Conservation (phyloP, 2,113 vertebrate genomes). For the Hypocryptadius cinnamomeus region DNA sequence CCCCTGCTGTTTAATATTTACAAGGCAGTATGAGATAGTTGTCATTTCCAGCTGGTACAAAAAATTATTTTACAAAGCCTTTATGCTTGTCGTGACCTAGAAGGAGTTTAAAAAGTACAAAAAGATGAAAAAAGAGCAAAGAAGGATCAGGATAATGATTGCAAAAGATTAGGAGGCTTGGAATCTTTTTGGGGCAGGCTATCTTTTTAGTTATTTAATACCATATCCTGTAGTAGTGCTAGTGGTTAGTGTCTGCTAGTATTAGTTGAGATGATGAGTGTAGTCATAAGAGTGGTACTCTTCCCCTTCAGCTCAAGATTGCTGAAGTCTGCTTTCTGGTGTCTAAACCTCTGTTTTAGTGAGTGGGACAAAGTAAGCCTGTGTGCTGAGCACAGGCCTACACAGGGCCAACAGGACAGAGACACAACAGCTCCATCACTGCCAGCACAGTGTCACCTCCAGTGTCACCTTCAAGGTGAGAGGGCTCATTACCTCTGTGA, state of each 20-base stretch:
- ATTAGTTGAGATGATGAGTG: neutral
- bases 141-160: neutral
- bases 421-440: neutral
- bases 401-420: neutral
- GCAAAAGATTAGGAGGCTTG: neutral
- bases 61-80: neutral
- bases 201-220: neutral
- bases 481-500: neutral
- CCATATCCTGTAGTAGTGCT: neutral
- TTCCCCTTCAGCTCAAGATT: neutral
- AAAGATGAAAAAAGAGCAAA: neutral
- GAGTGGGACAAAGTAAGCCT: neutral
- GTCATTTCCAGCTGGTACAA: neutral
- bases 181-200: neutral
- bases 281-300: neutral
- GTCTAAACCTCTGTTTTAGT: neutral
- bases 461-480: neutral
- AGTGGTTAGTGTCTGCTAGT: neutral
- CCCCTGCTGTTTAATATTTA: neutral
- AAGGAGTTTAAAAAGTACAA: neutral
- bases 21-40: neutral
- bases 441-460: neutral
- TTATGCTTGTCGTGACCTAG: neutral
- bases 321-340: neutral
- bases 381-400: neutral